These are phyloP conservation scores for Conomelus anceps DNA, from an alignment of 2,888 invertebrate genomes.

Conservation along the genomic window DNA sequence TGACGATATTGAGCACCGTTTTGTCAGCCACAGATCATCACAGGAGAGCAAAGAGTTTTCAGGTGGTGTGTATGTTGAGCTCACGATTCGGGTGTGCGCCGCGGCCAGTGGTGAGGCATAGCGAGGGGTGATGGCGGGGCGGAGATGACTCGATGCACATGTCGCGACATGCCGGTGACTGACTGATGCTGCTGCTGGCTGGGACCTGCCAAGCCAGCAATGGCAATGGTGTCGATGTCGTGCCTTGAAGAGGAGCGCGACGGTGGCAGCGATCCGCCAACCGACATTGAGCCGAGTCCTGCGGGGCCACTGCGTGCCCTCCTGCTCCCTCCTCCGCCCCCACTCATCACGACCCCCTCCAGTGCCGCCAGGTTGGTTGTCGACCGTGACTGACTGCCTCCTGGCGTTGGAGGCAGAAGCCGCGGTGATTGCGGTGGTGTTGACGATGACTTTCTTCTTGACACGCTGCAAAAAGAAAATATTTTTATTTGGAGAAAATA, in stretches of 20 bases:
- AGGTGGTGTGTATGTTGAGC: too few species aligned
- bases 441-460: conserved; percentile 40
- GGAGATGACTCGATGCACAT: neutral
- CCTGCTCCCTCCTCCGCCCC: conserved; percentile 16
- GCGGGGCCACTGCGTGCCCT: conserved; percentile 72
- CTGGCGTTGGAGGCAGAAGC: conserved; percentile 38
- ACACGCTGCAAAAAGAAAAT: conserved; percentile 35
- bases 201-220: neutral
- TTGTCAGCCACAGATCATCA: neutral
- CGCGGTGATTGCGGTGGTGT: conserved; percentile 43
- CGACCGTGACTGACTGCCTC: conserved; percentile 44
- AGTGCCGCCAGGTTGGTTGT: conserved; percentile 31
- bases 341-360: conserved; percentile 17
- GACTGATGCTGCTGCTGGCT: neutral
- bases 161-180: neutral
- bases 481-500: neutral
- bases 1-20: neutral
- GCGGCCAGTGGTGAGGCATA: conserved; percentile 19
- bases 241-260: conserved; percentile 34
- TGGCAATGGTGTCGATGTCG: conserved; percentile 23
- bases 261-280: conserved; percentile 38
- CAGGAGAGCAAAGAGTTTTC: neutral
- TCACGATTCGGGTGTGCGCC: conserved; percentile 22
- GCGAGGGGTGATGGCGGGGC: conserved; percentile 16
- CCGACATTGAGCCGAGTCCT: conserved; percentile 69